Evolutionary conservation across 2,888 invertebrate genomes (phyloP).

Genomic region (Hypomecis punctinalis): DNA sequence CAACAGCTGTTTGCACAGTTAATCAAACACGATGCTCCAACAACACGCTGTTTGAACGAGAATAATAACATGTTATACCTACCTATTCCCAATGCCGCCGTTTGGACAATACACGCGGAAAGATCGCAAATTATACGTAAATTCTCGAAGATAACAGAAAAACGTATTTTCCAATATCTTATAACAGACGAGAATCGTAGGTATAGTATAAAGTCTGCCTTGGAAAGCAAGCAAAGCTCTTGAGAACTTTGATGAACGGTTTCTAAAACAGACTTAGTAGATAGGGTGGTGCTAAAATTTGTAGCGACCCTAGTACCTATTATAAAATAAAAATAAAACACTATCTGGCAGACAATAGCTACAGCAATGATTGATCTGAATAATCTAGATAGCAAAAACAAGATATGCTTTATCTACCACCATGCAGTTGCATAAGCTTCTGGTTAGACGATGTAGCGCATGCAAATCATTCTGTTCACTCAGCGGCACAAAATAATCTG

Average conservation of each 20-base stretch:
- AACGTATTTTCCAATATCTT: neutral
- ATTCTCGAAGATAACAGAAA: neutral
- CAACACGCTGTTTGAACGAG: conserved; percentile 38
- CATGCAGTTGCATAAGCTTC: conserved; percentile 2
- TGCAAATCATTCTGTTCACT: conserved; percentile 1
- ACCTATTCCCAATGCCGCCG: conserved; percentile 33
- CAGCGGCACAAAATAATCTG: conserved; percentile 14
- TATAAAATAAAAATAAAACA: too few species aligned
- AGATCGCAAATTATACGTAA: conserved; percentile 13
- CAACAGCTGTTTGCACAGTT: conserved; percentile 44
- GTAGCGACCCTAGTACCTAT: too few species aligned
- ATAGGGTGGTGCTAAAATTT: too few species aligned
- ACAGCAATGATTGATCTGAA: neutral
- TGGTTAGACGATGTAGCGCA: conserved; percentile 2
- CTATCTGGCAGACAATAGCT: neutral
- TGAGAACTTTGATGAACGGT: neutral
- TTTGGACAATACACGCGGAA: conserved; percentile 22
- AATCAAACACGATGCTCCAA: conserved; percentile 56
- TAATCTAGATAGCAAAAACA: neutral
- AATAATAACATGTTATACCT: conserved; percentile 29
- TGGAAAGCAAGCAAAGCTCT: neutral
- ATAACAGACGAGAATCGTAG: too few species aligned
- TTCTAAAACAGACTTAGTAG: too few species aligned
- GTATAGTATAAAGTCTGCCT: too few species aligned
- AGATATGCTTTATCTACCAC: neutral